Conservation (phyloP, 2,888 invertebrate genomes). For the Lepidochrysops patricia region DNA sequence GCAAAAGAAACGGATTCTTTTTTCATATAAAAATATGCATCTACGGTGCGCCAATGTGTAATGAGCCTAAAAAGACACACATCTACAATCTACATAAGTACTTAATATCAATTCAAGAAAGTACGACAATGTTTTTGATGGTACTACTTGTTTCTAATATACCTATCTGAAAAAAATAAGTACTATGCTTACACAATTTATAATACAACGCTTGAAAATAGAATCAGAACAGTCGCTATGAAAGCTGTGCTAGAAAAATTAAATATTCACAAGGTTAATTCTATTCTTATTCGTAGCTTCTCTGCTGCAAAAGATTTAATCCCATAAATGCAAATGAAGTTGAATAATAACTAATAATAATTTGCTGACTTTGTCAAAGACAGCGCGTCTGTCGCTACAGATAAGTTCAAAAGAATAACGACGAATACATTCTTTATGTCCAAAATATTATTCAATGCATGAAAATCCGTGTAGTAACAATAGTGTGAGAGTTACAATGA, state of each 20-base stretch:
- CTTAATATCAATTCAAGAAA: no score
- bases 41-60: no score
- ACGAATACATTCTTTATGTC: not conserved
- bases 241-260: conserved; percentile 25
- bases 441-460: not conserved
- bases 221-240: not conserved
- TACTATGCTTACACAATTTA: no score
- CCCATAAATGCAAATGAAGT: conserved; percentile 61
- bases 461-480: no score
- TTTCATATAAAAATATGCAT: no score
- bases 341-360: conserved; percentile 45
- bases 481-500: no score
- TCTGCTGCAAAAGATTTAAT: conserved; percentile 27
- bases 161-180: no score
- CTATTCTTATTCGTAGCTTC: conserved; percentile 10
- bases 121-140: no score
- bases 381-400: conserved; percentile 39
- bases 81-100: no score
- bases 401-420: conserved; percentile 12
- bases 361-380: conserved; percentile 53
- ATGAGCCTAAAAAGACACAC: no score
- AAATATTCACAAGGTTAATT: conserved; percentile 27
- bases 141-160: no score
- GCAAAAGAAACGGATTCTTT: not conserved
- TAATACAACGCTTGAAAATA: not conserved